phyloP scores from a whole-genome alignment of 2,113 vertebrate species.

The Jaculus jaculus region DNA sequence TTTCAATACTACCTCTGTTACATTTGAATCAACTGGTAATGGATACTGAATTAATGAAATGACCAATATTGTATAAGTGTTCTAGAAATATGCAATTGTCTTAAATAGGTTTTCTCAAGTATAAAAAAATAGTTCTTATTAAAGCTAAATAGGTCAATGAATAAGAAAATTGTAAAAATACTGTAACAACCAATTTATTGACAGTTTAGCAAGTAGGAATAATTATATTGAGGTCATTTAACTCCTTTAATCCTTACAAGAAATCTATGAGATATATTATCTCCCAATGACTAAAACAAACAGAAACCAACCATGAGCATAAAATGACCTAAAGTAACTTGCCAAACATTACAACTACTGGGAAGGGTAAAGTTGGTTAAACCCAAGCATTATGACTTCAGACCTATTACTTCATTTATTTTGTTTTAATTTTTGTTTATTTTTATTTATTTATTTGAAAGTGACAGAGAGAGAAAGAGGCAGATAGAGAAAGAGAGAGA shows the following conservation, averaged over 20 bases:
- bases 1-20: not conserved
- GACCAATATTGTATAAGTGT: not conserved
- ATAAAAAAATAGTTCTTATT: not conserved
- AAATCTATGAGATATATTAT: not conserved
- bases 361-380: not conserved
- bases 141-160: constrained; percentile 12
- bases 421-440: too few relatives aligned
- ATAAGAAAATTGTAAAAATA: not conserved
- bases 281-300: not conserved
- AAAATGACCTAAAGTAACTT: not conserved
- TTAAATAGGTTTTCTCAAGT: not conserved
- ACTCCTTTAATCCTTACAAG: constrained; percentile 28
- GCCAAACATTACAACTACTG: not conserved
- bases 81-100: not conserved
- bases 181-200: not conserved
- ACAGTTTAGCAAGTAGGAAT: not conserved
- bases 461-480: too few relatives aligned
- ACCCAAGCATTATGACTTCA: not conserved
- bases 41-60: constrained; percentile 33
- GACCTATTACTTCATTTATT: not conserved
- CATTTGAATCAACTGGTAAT: not conserved
- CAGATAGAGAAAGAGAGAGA: too few relatives aligned
- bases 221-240: not conserved
- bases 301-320: not conserved
- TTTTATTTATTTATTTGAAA: too few relatives aligned